Conservation (phyloP, 2,113 vertebrate genomes). For the Brachypodius melanocephalos region DNA sequence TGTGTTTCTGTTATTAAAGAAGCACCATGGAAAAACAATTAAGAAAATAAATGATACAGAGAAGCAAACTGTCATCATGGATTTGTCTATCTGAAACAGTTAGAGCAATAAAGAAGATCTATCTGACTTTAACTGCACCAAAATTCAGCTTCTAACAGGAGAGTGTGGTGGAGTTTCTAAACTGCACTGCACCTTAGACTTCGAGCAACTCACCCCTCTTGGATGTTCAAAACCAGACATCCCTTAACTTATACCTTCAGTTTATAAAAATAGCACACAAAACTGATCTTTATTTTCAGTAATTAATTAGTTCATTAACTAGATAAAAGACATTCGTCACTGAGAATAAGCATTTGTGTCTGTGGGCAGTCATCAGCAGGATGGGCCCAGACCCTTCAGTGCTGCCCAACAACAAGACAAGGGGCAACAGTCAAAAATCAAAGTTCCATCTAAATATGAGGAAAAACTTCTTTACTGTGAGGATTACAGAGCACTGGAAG, state of each 20-base stretch:
- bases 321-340: neutral
- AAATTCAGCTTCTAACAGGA: neutral
- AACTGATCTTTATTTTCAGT: neutral
- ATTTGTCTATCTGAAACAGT: slow-evolving; percentile 1
- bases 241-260: neutral
- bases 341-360: neutral
- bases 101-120: neutral
- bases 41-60: neutral
- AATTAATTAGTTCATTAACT: neutral
- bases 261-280: neutral
- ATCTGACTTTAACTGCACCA: neutral
- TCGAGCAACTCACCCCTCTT: neutral
- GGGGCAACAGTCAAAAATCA: neutral
- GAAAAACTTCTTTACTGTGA: neutral
- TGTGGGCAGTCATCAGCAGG: neutral
- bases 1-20: neutral
- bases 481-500: neutral
- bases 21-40: neutral
- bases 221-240: neutral
- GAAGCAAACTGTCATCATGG: neutral
- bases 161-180: neutral
- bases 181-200: neutral
- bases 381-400: neutral
- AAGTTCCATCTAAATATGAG: neutral
- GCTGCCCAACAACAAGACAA: neutral